Base-by-base conservation (phyloP, 2,797 vertebrate species). In the Macropodus opercularis region DNA sequence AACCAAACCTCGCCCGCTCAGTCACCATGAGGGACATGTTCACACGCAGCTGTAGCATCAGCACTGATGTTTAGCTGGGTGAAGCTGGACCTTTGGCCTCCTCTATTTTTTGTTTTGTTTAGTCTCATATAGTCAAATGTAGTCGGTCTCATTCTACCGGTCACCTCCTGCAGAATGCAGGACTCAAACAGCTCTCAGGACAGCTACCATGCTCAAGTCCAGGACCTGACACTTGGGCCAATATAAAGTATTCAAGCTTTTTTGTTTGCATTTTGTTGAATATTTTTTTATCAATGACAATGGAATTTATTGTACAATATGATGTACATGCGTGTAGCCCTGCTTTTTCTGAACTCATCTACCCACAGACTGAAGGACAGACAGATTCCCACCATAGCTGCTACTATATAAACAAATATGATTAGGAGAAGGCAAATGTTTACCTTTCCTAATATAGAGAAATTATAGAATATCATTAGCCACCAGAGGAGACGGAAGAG, bases 21-120 rank as follows among this genome's bases (percentile, higher is more conserved):
- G 92, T 96, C 5, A 96, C 97, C 89, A 96, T 98, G 96, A 93
- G 96, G 12, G 96, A 97, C 68, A 96, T 96, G 76, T 97, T 98
- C 81, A 92, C 94, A 7, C 94, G 96, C 62, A 98, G 96, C 93
- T 95, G 95, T 59, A 98, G 97, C 86, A 94, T 98, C 87, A 99
- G 97, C 92, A 98, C 97, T 0, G 97, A 98, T 1, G 97, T 99
- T 68, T 99, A 94, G 94, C 74, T 32, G 41, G 17, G 21, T 4
- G 9, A 38, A 49, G n/a, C 44, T 24, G 49, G 40, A 68, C 69
- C n/a, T n/a, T n/a, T 60, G 59, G 24, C 31, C 31, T 53, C 42
- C 62, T 53, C 22, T 73, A 47, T 75, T 81, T 85, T 81, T 49
- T 77, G 46, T 77, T 48, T 50, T 48, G 34, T 80, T 58, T 54